Percentiles rank a stretch among this genome's conserved stretches.
phyloP scores from a whole-genome alignment of 2,888 invertebrate species.

The Drosophila nr. medialis region DNA sequence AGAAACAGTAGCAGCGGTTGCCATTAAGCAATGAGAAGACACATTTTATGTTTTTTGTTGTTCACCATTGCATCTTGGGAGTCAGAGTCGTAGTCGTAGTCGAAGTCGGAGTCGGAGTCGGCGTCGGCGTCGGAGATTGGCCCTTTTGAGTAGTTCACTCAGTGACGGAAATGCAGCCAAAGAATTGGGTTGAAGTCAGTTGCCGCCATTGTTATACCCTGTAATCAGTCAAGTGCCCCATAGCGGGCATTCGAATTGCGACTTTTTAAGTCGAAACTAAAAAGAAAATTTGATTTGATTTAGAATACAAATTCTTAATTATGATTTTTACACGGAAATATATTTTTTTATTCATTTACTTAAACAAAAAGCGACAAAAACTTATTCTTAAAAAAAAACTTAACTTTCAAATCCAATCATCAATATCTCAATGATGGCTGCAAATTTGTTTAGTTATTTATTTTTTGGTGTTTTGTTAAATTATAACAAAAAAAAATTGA shows the following conservation, averaged over 20 bases:
- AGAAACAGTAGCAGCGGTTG: constrained; percentile 74
- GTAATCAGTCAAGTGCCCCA: constrained; percentile 8
- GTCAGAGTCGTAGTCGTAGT: constrained; percentile 1
- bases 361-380: no score
- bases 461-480: no score
- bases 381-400: neutral
- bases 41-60: constrained; percentile 50
- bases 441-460: no score
- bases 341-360: no score
- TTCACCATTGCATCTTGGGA: constrained; percentile 6
- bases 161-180: constrained; percentile 58
- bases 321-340: no score
- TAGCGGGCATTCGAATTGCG: neutral
- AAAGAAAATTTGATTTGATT: no score
- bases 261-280: no score
- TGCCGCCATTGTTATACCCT: constrained; percentile 51
- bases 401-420: neutral
- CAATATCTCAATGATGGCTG: neutral
- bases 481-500: no score
- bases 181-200: constrained; percentile 69
- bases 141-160: constrained; percentile 48
- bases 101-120: constrained; percentile 4
- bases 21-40: constrained; percentile 79
- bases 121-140: constrained; percentile 28
- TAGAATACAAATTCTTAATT: no score